Percentiles rank a stretch among this genome's conserved stretches.
These are phyloP conservation scores for Anhinga anhinga DNA, from an alignment of 2,113 vertebrate species.

Conservation along the genomic window DNA sequence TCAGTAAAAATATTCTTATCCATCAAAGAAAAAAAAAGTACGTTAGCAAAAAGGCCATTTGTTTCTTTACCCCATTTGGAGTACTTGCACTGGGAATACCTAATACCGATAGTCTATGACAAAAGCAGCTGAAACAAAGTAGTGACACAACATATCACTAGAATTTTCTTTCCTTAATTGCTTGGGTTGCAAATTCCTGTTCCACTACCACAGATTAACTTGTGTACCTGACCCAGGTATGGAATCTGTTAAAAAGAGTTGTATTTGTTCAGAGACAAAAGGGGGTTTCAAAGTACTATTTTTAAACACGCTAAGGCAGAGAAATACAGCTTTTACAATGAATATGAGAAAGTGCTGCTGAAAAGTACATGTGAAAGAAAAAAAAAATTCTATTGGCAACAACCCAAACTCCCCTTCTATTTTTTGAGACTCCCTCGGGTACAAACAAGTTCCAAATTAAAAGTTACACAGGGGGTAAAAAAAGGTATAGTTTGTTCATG, in stretches of 20 bases:
- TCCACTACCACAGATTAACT: background rate
- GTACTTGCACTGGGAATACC: background rate
- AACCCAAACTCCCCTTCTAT: background rate
- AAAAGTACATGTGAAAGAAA: background rate
- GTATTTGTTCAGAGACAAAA: background rate
- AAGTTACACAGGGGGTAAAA: no score
- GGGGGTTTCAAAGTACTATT: background rate
- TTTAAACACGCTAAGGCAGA: background rate
- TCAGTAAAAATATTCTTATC: background rate
- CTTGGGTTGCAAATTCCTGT: background rate
- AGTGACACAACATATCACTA: background rate
- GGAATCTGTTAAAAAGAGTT: background rate
- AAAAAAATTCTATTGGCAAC: background rate
- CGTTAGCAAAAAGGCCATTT: background rate
- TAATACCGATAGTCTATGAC: background rate
- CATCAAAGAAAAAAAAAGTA: background rate
- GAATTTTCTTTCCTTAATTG: background rate
- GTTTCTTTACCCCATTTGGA: background rate
- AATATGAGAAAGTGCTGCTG: background rate
- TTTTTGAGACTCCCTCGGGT: background rate
- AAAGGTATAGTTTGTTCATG: background rate
- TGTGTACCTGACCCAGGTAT: background rate
- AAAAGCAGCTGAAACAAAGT: background rate
- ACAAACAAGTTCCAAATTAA: background rate
- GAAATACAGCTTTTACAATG: background rate